A percentile compares a stretch with the other conserved stretches of the same genome.
phyloP scores from a whole-genome alignment of 2,888 invertebrate genomes.

The Hemistola chrysoprasaria region DNA sequence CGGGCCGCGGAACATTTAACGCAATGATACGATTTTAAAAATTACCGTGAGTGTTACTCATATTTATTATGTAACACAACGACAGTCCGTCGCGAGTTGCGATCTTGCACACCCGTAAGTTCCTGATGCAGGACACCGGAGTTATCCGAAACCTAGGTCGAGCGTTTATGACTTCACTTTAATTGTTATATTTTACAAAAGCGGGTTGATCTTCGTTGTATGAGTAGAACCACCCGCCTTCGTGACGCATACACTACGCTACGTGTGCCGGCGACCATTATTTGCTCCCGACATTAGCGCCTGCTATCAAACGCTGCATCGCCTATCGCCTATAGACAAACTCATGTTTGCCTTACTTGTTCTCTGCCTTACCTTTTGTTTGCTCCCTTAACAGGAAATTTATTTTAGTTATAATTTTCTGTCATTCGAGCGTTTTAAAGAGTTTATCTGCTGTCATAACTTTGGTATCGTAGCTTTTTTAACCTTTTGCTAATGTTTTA shows the following conservation, averaged over 20 bases:
- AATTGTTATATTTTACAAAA: no score
- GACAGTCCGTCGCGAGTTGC: background rate
- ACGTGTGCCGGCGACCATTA: conserved; percentile 27
- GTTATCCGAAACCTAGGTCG: no score
- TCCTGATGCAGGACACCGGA: no score
- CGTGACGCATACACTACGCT: no score
- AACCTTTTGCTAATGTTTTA: conserved; percentile 34
- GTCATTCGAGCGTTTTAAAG: conserved; percentile 65
- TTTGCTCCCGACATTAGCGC: conserved; percentile 65
- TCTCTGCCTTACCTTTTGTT: conserved; percentile 66
- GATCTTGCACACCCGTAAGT: no score
- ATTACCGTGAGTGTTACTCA: no score
- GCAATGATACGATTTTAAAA: no score
- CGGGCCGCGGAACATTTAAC: no score
- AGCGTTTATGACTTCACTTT: no score
- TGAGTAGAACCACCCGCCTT: no score
- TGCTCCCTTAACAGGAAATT: conserved; percentile 76
- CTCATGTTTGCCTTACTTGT: conserved; percentile 65
- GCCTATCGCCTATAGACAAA: conserved; percentile 66
- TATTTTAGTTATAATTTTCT: conserved; percentile 79
- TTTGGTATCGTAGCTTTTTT: conserved; percentile 51
- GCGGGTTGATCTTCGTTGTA: no score
- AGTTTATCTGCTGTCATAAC: conserved; percentile 39
- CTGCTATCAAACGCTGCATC: conserved; percentile 73
- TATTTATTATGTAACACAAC: no score